Evolutionary conservation across 2,888 invertebrate species (phyloP).

Genomic region (Zaprionus lineosus): DNA sequence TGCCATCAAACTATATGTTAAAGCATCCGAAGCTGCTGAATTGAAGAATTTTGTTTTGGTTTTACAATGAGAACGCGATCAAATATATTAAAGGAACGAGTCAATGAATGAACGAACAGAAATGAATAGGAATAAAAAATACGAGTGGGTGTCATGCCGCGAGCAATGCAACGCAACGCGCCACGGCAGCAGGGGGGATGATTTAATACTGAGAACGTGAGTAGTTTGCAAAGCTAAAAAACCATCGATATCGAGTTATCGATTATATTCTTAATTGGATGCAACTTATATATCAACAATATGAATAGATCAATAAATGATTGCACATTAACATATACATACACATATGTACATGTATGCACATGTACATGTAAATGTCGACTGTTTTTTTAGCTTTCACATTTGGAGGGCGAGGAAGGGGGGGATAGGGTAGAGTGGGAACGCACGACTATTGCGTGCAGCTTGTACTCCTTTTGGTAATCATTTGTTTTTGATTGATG

Average conservation of each 20-base stretch:
- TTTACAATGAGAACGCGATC: conserved; percentile 15
- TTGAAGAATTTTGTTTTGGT: conserved; percentile 33
- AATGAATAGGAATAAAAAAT: conserved; percentile 50
- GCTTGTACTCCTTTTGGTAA: conserved; percentile 1
- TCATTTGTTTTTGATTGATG: conserved; percentile 26
- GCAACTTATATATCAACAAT: no score
- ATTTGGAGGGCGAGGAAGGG: no score
- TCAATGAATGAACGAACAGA: conserved; percentile 28
- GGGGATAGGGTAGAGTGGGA: no score
- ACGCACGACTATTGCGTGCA: conserved; percentile 4
- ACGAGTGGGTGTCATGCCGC: conserved; percentile 21
- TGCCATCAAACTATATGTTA: conserved; percentile 82
- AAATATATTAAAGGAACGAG: conserved; percentile 16
- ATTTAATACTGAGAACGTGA: neutral
- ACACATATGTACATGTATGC: no score
- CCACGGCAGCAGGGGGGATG: conserved; percentile 25
- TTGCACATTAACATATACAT: no score
- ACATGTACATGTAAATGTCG: no score
- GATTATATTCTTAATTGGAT: no score
- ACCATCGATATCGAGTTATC: conserved; percentile 24
- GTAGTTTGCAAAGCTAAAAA: conserved; percentile 21
- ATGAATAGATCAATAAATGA: no score
- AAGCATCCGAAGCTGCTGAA: conserved; percentile 81
- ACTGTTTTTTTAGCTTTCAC: no score
- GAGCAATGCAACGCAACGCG: conserved; percentile 49